Evolutionary conservation across 2,888 invertebrate species (phyloP), one percentile per base, ranked within the genome.

Genomic region (Ochropleura leucogaster): DNA sequence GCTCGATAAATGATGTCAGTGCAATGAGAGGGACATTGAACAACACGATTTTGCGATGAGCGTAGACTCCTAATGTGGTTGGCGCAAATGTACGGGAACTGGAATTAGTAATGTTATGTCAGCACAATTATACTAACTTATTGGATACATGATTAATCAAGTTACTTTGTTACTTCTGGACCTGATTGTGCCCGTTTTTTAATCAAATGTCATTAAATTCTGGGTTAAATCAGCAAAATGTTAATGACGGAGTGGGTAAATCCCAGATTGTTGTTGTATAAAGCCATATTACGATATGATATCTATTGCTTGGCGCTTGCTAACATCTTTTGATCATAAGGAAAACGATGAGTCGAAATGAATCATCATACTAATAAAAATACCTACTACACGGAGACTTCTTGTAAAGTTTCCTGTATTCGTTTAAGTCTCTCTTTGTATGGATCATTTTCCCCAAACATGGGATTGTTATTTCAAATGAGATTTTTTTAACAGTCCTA

Each of bases 281-380:
- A 60, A 46, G 40, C 20, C 40, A 74, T 44, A 30, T 51, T n/a
- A 44, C 42, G 77, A 72, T 77, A 77, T 6, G 47, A 40, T 65
- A 76, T 76, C 65, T 66, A 40, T 77, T 77, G 30, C 64, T 49
- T 42, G 68, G 72, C 71, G 51, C 47, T 49, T 55, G 10, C 42
- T 20, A 62, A 66, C 72, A 49, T 77, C 62, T 77, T 75, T 77
- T 44, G 65, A 72, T 66, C 47, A 62, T 66, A 77, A 66, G 77
- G 77, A 77, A 77, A 77, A 72, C 5, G 14, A 77, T 66, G 60
- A 77, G 44, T 49, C 10, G 16, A 57, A 70, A 76, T 70, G 4
- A 40, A 63, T 63, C 49, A 76, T 46, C n/a, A n/a, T 44, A 57
- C 10, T 51, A 46, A 40, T 69, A 70, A 77, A 68, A 70, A 60